These are phyloP conservation scores for Dasyornis broadbenti DNA, from an alignment of 2,113 vertebrate species.

Conservation along the genomic window DNA sequence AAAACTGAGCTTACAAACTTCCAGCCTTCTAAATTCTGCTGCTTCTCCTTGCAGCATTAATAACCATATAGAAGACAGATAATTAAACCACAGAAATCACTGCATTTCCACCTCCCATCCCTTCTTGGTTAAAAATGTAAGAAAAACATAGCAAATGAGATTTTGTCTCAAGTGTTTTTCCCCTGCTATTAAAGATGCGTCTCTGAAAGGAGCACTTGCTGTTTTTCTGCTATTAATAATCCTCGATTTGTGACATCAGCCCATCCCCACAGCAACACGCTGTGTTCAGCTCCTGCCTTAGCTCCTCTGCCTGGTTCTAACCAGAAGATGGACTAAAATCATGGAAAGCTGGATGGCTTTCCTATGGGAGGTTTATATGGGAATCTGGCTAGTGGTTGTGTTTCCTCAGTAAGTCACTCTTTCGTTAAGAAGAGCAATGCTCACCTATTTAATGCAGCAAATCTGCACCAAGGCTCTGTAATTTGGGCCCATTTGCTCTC, in stretches of 20 bases:
- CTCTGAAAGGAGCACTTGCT: slow-evolving; percentile 37
- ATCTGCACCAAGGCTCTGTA: neutral
- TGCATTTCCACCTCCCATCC: neutral
- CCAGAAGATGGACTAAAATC: neutral
- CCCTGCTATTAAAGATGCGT: slow-evolving; percentile 50
- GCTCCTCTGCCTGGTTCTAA: neutral
- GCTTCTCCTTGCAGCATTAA: neutral
- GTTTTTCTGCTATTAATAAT: slow-evolving; percentile 61
- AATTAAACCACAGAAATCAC: neutral
- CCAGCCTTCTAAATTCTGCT: neutral
- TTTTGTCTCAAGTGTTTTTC: slow-evolving; percentile 10
- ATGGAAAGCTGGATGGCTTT: neutral
- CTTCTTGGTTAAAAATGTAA: neutral
- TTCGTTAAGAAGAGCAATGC: neutral
- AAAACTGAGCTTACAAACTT: neutral
- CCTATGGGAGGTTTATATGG: rapidly evolving
- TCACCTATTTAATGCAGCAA: neutral
- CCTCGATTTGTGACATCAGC: slow-evolving; percentile 37
- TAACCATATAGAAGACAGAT: neutral
- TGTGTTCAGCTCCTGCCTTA: neutral
- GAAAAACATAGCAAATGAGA: slow-evolving; percentile 42
- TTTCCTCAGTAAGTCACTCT: neutral
- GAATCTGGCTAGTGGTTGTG: neutral
- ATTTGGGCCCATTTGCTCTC: neutral
- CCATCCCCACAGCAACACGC: slow-evolving; percentile 35